phyloP scores from a whole-genome alignment of 2,113 vertebrate species.

The Oncorhynchus masou region DNA sequence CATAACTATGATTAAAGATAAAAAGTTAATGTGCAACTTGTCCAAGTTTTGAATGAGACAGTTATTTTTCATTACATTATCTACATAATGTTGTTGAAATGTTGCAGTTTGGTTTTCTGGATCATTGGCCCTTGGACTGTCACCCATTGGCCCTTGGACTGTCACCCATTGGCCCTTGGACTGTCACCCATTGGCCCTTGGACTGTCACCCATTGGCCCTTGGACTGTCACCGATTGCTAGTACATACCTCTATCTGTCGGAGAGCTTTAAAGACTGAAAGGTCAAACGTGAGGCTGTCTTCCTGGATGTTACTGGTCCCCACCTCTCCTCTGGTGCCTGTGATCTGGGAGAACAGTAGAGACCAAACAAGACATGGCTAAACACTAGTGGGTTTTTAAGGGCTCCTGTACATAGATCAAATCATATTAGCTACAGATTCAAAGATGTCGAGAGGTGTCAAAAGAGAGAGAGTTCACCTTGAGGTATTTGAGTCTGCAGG shows the following conservation, averaged over 20 bases:
- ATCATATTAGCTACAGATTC: background rate
- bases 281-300: constrained; percentile 84
- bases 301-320: constrained; percentile 96
- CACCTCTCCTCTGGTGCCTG: constrained; percentile 82
- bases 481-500: constrained; percentile 93
- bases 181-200: too few relatives aligned
- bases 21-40: too few relatives aligned
- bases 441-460: background rate
- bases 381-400: background rate
- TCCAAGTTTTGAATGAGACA: too few relatives aligned
- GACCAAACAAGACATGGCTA: background rate
- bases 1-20: too few relatives aligned
- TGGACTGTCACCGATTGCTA: too few relatives aligned
- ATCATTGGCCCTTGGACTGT: too few relatives aligned
- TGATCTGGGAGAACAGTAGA: constrained; percentile 71
- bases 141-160: too few relatives aligned
- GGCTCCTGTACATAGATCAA: background rate
- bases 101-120: too few relatives aligned
- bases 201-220: too few relatives aligned
- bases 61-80: too few relatives aligned
- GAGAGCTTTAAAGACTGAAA: constrained; percentile 94
- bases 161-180: too few relatives aligned
- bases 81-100: too few relatives aligned
- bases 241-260: constrained; percentile 89
- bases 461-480: constrained; percentile 72